Base-by-base conservation (phyloP, 2,113 vertebrate genomes). In the Cyprinodon brontotheroides region DNA sequence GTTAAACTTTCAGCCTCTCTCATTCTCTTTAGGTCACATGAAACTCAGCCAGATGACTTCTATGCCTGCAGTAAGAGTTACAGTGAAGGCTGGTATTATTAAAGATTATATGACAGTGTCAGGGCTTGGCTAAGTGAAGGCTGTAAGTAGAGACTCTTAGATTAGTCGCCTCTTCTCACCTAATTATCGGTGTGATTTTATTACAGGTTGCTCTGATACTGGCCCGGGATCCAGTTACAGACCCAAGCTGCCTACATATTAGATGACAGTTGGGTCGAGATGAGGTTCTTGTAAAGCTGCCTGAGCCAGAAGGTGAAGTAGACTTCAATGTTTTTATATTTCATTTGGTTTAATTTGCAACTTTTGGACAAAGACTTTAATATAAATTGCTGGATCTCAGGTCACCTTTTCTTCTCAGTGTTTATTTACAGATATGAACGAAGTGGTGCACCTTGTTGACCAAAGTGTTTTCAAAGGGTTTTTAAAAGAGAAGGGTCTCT, bases 401-500 rank as follows among this genome's bases (percentile, higher is more conserved):
- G 38, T 37, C 38, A 20, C 10, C 10, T 20, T 57, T 2, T 15
- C 36, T 62, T 14, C 15, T 38, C 60, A 37, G 20, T 20, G 59
- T 74, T 37, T 75, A 12, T 72, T 72, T 71, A 62, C 61, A 79
- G 70, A 29, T 43, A 61, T 83, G 86, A 90, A 85, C 83, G 88
- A 84, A 85, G 88, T 77, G 89, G 89, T 83, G 87, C 87, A 85
- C 83, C 86, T 89, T 70, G 79, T 68, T 75, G 88, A 89, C 82
- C 36, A 78, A 92, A 85, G 89, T 77, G 89, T 77, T 86, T 91
- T 89, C 85, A 65, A 81, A 85, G 92, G 93, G 87, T 80, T 91
- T 92, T 93, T 92, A 94, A 94, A 92, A 94, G 92, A 92, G 85
- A 93, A 92, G 90, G 86, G 89, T 82, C 91, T 86, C 90, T 89